These are phyloP conservation scores for Junonia oenone DNA, from an alignment of 2,888 invertebrate species.

Conservation along the genomic window DNA sequence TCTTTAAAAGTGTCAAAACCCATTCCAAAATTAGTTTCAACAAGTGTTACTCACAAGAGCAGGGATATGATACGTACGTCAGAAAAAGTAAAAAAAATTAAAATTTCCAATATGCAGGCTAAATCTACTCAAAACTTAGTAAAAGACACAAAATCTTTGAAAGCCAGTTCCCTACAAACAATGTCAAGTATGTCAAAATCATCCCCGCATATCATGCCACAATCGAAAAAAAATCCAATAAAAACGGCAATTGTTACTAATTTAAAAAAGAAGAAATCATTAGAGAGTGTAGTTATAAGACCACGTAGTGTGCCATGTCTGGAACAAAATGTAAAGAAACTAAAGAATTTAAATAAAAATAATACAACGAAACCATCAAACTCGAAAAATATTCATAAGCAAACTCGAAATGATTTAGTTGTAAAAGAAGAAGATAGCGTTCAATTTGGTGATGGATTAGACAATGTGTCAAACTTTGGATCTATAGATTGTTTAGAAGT, in stretches of 20 bases:
- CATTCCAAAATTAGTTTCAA: slow-evolving; percentile 39
- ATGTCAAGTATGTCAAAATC: slow-evolving; percentile 54
- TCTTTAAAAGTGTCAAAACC: slow-evolving; percentile 29
- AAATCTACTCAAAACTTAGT: slow-evolving; percentile 56
- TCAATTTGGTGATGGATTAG: slow-evolving; percentile 68
- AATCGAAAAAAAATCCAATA: slow-evolving; percentile 47
- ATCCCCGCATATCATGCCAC: slow-evolving; percentile 47
- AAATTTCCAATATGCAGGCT: slow-evolving; percentile 48
- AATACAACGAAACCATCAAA: slow-evolving; percentile 42
- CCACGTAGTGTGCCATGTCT: slow-evolving; percentile 60
- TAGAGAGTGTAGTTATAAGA: slow-evolving; percentile 49
- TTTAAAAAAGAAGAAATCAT: slow-evolving; percentile 62
- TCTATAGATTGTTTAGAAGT: slow-evolving; percentile 44
- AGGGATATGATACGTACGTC: slow-evolving; percentile 72
- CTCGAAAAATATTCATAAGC: slow-evolving; percentile 37
- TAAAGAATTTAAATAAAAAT: slow-evolving; percentile 46
- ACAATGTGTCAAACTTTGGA: slow-evolving; percentile 48
- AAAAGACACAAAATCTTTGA: slow-evolving; percentile 40
- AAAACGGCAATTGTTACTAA: slow-evolving; percentile 63
- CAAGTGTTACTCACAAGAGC: slow-evolving; percentile 53
- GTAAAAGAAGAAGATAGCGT: slow-evolving; percentile 48
- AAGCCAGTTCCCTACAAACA: slow-evolving; percentile 40
- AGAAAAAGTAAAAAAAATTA: slow-evolving; percentile 65
- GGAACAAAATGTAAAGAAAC: slow-evolving; percentile 56
- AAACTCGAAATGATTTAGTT: slow-evolving; percentile 12